Base-by-base conservation (phyloP, 2,888 invertebrate genomes). In the Operophtera brumata region DNA sequence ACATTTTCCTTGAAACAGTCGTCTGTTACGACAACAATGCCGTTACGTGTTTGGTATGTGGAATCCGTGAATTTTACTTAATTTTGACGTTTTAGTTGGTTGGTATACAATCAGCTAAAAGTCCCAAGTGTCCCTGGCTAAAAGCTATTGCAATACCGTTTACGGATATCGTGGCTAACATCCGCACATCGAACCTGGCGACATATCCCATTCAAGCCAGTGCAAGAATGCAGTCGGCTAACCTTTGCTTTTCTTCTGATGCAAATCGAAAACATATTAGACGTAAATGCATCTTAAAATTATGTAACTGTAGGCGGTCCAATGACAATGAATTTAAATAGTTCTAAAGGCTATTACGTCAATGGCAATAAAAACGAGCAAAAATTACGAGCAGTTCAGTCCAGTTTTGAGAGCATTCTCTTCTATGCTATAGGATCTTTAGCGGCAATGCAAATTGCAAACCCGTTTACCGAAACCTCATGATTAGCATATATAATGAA, bases 351-450 rank as follows among this genome's bases (percentile, higher is more conserved):
- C 34, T 34, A 34, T n/a, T 11, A 40, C 44, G 40, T 45, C 40
- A 51, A 34, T 34, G 34, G 9, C 36, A 20, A 41, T 42, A 13
- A 32, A 30, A 44, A 12, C 12, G 30, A 30, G 13, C 39, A 45
- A 44, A 30, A 41, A 46, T 43, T 6, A 25, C 26, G 20, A 47
- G 58, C 55, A 61, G 59, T 54, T 20, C 36, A 41, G 59, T 54
- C 26, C 36, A 41, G 52, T 54, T 40, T 62, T 46, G 41, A 62
- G 62, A 63, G 46, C 57, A 55, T 63, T 64, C 57, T 49, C 45
- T 59, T 54, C 43, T 20, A 20, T 4, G 39, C 26, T 11, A 11
- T n/a, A 37, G 47, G 43, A 53, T 50, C 58, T 41, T 49, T 46
- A 42, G 46, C 46, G 45, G 8, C 25, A 42, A 49, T 49, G 42